A percentile compares a stretch with the other conserved stretches of the same genome.
phyloP scores from a whole-genome alignment of 2,888 invertebrate genomes.

The Drosophila melanosoma region DNA sequence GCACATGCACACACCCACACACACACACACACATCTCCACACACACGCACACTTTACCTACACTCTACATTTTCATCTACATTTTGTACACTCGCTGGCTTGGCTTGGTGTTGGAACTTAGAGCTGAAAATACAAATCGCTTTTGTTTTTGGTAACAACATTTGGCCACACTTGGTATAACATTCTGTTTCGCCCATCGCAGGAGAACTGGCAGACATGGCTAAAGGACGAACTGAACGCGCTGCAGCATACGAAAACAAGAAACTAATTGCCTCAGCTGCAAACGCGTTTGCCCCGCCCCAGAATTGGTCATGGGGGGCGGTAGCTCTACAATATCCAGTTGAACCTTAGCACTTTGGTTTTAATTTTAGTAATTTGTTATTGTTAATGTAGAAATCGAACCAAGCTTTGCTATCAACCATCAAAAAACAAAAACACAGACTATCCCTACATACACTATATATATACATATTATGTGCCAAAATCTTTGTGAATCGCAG shows the following conservation, averaged over 20 bases:
- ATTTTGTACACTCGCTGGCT: constrained; percentile 52
- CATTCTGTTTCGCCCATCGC: constrained; percentile 64
- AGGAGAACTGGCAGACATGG: constrained; percentile 84
- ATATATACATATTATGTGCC: constrained; percentile 53
- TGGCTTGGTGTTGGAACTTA: constrained; percentile 64
- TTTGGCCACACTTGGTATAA: constrained; percentile 48
- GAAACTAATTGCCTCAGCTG: constrained; percentile 74
- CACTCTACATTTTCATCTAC: constrained; percentile 18
- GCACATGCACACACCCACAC: constrained; percentile 14
- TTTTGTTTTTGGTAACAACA: constrained; percentile 42
- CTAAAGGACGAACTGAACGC: constrained; percentile 83
- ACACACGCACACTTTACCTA: constrained; percentile 2
- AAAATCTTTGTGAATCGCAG: constrained; percentile 52
- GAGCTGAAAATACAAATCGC: constrained; percentile 25
- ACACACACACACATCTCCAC: constrained; percentile 26
- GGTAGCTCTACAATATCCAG: constrained; percentile 50
- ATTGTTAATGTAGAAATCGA: constrained; percentile 72
- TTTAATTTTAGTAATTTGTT: constrained; percentile 74
- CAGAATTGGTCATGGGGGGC: constrained; percentile 21
- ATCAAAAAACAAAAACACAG: constrained; percentile 18
- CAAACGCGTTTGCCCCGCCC: constrained; percentile 35
- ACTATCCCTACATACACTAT: constrained; percentile 25
- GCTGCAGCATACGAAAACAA: constrained; percentile 77
- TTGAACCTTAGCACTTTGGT: constrained; percentile 64
- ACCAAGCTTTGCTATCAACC: constrained; percentile 45